These are phyloP conservation scores for Onychomys arenicola DNA, from an alignment of 2,797 vertebrate genomes.

Conservation along the genomic window DNA sequence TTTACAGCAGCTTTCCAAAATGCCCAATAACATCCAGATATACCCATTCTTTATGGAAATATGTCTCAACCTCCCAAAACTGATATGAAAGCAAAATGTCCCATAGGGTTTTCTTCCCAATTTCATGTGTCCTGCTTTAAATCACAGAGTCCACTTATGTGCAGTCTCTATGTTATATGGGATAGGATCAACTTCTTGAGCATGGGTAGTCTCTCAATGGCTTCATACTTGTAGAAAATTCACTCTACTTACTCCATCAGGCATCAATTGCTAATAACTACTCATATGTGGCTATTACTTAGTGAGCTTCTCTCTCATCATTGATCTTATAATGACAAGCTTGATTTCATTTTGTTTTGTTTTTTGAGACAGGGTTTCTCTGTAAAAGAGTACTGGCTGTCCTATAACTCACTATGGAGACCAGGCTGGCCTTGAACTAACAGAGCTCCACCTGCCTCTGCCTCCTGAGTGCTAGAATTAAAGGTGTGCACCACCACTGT, in stretches of 20 bases:
- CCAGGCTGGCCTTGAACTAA: too few species aligned
- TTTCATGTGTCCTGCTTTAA: background rate
- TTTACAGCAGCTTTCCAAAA: background rate
- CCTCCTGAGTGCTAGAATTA: too few species aligned
- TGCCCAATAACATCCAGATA: background rate
- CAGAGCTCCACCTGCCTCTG: too few species aligned
- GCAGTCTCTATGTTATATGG: background rate
- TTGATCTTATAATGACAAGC: background rate
- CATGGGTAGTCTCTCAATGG: background rate
- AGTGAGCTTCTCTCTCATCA: background rate
- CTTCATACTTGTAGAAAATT: background rate
- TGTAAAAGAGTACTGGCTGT: too few species aligned
- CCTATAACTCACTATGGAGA: too few species aligned
- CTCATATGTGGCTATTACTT: background rate
- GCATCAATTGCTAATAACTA: background rate
- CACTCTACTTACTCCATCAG: background rate
- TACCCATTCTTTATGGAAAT: background rate
- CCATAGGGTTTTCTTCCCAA: background rate
- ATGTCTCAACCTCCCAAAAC: background rate
- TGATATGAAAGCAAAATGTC: background rate
- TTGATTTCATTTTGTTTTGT: background rate
- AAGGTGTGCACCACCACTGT: too few species aligned
- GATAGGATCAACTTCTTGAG: background rate
- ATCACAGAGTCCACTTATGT: background rate
- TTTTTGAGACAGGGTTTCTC: too few species aligned